Base-by-base conservation (phyloP, 2,113 vertebrate species). In the Grus americana region DNA sequence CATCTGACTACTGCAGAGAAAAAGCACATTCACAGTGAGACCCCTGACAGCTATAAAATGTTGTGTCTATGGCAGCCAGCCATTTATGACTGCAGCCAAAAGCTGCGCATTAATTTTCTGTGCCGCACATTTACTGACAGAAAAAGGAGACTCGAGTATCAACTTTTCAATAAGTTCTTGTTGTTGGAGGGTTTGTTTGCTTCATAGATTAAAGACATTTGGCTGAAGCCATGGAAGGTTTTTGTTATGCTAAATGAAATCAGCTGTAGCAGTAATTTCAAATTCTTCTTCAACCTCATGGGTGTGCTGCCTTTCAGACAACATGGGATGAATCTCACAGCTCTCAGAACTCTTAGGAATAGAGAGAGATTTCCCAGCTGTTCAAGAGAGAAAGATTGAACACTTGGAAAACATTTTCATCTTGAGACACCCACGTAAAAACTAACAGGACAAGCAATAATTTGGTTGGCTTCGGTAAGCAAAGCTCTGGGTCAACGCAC, bases 201-300 rank as follows among this genome's bases (percentile, higher is more conserved):
- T 93, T 97, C 92, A 32, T 14, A 92, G 96, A 94, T 92, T 92
- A 96, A 96, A 97, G 88, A 85, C 88, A 93, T 86, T 96, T 94
- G 92, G 88, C 91, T 92, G 65, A 79, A 82, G 58, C 74, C 57
- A 10, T 66, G 83, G 91, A 94, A 96, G 91, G 95, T 72, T 96
- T 96, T 93, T 95, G 83, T 95, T 93, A 91, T 30, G 83, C 86
- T 95, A 94, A 97, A 72, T 82, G 95, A 93, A 96, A 91, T 96
- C 96, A 97, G 92, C 90, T 96, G 93, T 63, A 72, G 89, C 91
- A 89, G 74, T 19, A 57, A 96, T 87, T 27, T 54, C 73, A 95
- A 85, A 94, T 87, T 86, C 57, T 76, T 58, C 76, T 81, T 75
- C 80, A 92, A 3, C 70, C 88, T 96, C 86, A 85, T 24, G 94